Evolutionary conservation across 2,113 vertebrate genomes (phyloP).

Genomic region (Cercocebus atys): DNA sequence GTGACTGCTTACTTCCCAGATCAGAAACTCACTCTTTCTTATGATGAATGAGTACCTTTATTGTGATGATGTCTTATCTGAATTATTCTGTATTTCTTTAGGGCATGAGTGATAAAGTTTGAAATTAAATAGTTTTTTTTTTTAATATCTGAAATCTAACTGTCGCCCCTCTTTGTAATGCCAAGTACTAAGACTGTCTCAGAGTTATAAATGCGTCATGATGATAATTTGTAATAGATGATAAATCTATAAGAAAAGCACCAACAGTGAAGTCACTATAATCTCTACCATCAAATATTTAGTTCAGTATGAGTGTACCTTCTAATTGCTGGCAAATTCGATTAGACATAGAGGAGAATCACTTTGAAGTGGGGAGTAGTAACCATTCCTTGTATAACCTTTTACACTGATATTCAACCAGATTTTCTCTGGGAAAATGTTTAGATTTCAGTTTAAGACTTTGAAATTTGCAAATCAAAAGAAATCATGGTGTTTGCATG

Average conservation of each 20-base stretch:
- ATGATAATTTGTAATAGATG: no score
- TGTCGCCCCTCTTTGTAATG: not conserved
- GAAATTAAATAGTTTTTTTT: not conserved
- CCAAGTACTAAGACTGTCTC: not conserved
- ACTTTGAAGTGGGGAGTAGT: not conserved
- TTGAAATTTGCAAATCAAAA: slow-evolving; percentile 1
- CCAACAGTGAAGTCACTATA: not conserved
- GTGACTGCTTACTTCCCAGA: slow-evolving; percentile 67
- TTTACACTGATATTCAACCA: not conserved
- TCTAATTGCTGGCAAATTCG: not conserved
- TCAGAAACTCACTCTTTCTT: slow-evolving; percentile 10
- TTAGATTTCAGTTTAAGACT: not conserved
- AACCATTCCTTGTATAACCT: not conserved
- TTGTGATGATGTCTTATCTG: not conserved
- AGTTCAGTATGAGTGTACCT: not conserved
- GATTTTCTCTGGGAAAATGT: not conserved
- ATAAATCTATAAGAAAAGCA: not conserved
- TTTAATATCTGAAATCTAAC: not conserved
- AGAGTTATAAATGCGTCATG: not conserved
- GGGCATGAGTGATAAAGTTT: not conserved
- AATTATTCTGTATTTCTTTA: slow-evolving; percentile 9
- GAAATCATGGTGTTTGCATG: not conserved
- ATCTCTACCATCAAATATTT: not conserved
- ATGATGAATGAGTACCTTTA: slow-evolving; percentile 16
- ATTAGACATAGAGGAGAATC: not conserved